phyloP scores from a whole-genome alignment of 2,113 vertebrate genomes.

The Cricetomys ansorgei region DNA sequence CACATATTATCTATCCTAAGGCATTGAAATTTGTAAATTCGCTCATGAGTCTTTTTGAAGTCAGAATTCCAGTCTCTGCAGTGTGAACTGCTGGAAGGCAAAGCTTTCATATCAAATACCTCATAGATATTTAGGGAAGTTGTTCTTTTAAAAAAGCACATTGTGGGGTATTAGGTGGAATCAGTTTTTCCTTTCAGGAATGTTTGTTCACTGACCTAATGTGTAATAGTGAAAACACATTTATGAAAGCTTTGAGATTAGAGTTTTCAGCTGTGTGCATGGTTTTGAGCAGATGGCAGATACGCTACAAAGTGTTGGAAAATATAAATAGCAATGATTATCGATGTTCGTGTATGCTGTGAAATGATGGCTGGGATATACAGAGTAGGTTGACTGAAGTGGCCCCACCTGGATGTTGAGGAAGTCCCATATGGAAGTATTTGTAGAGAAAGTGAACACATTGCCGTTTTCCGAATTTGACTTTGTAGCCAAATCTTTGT shows the following conservation, averaged over 20 bases:
- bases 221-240: slow-evolving; percentile 44
- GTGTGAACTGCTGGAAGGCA: background rate
- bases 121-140: slow-evolving; percentile 12
- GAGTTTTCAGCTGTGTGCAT: slow-evolving; percentile 15
- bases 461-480: background rate
- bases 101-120: slow-evolving; percentile 9
- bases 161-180: slow-evolving; percentile 9
- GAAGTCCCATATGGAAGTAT: background rate
- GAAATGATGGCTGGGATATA: background rate
- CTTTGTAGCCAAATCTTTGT: slow-evolving; percentile 11
- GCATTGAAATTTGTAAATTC: slow-evolving; percentile 49
- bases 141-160: background rate
- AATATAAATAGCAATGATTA: slow-evolving; percentile 25
- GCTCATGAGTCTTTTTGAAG: slow-evolving; percentile 32
- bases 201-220: slow-evolving; percentile 51
- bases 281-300: slow-evolving; percentile 40
- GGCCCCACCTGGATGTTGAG: background rate
- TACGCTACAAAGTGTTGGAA: slow-evolving; percentile 18
- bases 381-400: background rate
- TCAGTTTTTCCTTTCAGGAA: slow-evolving; percentile 30
- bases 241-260: slow-evolving; percentile 63
- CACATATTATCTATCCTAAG: slow-evolving; percentile 63
- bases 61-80: background rate
- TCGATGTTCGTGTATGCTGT: background rate
- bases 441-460: background rate